Evolutionary conservation across 2,113 vertebrate genomes (phyloP), one percentile per base, ranked within the genome.

Genomic region (Odontophorus gujanensis): DNA sequence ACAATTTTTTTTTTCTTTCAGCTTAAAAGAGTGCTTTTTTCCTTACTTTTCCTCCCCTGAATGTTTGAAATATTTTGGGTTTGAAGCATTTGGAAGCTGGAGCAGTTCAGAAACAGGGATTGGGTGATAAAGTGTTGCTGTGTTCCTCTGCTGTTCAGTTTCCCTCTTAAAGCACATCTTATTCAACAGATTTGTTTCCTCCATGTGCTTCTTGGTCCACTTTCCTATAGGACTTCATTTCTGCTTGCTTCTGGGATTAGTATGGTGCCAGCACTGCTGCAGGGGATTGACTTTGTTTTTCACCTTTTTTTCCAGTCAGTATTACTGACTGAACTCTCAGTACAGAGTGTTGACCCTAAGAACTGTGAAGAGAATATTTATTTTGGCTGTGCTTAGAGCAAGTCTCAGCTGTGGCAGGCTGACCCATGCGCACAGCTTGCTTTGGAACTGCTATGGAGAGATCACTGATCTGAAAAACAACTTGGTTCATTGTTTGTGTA

Each of bases 341-440:
- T 74, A 45, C 53, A 84, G 43, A 69, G 11, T 36, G 32, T 59
- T 91, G 45, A 91, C 59, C 34, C 48, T 58, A 69, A 58, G 51
- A 55, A 63, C 50, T 73, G 75, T 48, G 89, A 84, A 87, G 21
- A 22, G 28, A 66, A 63, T 9, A 24, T 85, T 89, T 85, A 42
- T 50, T 87, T 58, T 68, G 21, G 13, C 40, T 79, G 71, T 58
- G 18, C 53, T 79, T 72, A 58, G 36, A 88, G 38, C 38, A 86
- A 40, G 73, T 81, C 42, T 87, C 17, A 9, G 26, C 50, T 73
- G 36, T 57, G 26, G 14, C 45, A 84, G 22, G 28, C 65, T 59
- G 86, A 43, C 61, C 51, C 0, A 0, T 45, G 24, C 43, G 53
- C 48, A 61, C 18, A 66, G 32, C 0, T 0, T 25, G 6, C 50